Base-by-base conservation (phyloP, 64 coral and sea anemone species). In the Pachyseris speciosa region DNA sequence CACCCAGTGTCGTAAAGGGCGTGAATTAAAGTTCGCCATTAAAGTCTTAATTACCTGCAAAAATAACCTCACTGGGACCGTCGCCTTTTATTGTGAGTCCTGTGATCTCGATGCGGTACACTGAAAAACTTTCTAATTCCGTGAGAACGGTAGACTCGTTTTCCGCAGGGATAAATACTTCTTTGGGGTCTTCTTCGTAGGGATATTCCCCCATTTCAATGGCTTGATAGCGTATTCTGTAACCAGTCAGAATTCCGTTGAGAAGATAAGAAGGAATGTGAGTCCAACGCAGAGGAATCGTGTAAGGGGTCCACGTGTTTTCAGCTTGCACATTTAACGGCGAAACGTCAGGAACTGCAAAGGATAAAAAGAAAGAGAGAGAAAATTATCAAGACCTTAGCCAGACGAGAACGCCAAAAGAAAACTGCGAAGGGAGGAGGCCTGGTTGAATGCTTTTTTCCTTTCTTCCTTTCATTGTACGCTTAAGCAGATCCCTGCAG, bases 271-370 rank as follows among this genome's bases (percentile, higher is more conserved):
- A 7, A 44, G 51, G 68, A 5, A 89, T 37, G 31, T 71, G 70
- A 58, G 83, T 38, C 94, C 94, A 96, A 1, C 13, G 60, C 1
- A 96, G 36, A 27, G 94, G 94, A 79, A 96, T 86, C 22, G 85
- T 78, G 41, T 84, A 30, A 7, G 85, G 88, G 6, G 94, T 89
- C 53, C 55, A 75, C 22, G 55, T 37, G 27, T 12, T 96, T 37
- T 69, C 78, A 26, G 86, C 80, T 36, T 69, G 89, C 26, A 96
- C 44, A 55, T 96, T 84, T 2, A 80, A 26, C 1, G 94, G 94
- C 16, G 76, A 10, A 33, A 44, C 60, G 1, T 37, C 61, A 48
- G 87, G 78, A 76, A 66, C 94, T 96, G n/a, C 1, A 51, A 64
- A 55, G 3, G 49, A 40, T 33, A 34, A 24, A 37, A 36, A 5